Evolutionary conservation across 1,140 invertebrate species (phyloP).

Genomic region (Dendroctonus ponderosae): DNA sequence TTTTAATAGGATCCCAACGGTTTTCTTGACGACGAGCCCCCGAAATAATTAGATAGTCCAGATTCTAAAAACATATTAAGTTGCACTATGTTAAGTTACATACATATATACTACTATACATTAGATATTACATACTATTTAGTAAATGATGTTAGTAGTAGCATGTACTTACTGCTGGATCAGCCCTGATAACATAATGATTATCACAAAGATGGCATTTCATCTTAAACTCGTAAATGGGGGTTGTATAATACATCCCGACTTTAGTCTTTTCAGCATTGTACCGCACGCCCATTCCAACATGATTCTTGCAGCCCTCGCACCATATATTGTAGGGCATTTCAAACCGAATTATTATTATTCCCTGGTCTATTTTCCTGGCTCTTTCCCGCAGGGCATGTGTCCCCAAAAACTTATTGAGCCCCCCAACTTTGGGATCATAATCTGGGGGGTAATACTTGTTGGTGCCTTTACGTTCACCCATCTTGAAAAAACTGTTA

Average conservation of each 20-base stretch:
- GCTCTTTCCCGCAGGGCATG: conserved; percentile 96
- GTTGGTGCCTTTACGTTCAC: conserved; percentile 97
- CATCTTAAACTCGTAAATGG: conserved; percentile 98
- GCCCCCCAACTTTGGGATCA: conserved; percentile 86
- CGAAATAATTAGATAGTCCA: conserved; percentile 94
- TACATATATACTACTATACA: background rate
- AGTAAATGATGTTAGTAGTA: no score
- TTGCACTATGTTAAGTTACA: no score
- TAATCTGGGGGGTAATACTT: conserved; percentile 99
- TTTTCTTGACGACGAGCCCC: conserved; percentile 96
- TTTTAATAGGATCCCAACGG: conserved; percentile 95
- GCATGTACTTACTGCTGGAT: conserved; percentile 77
- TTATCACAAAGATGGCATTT: conserved; percentile 99
- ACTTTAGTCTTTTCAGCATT: conserved; percentile 99
- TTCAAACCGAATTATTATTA: conserved; percentile 98
- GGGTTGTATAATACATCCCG: conserved; percentile 98
- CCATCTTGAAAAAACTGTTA: conserved; percentile 61
- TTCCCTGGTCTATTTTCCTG: conserved; percentile 90
- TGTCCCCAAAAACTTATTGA: conserved; percentile 92
- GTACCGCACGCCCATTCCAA: conserved; percentile 98
- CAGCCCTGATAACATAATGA: conserved; percentile 98
- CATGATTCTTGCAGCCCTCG: conserved; percentile 95
- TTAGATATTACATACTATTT: no score
- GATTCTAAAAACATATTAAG: conserved; percentile 72
- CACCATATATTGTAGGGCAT: conserved; percentile 99